phyloP scores from a whole-genome alignment of 2,888 invertebrate species.

The Euclidia mi region DNA sequence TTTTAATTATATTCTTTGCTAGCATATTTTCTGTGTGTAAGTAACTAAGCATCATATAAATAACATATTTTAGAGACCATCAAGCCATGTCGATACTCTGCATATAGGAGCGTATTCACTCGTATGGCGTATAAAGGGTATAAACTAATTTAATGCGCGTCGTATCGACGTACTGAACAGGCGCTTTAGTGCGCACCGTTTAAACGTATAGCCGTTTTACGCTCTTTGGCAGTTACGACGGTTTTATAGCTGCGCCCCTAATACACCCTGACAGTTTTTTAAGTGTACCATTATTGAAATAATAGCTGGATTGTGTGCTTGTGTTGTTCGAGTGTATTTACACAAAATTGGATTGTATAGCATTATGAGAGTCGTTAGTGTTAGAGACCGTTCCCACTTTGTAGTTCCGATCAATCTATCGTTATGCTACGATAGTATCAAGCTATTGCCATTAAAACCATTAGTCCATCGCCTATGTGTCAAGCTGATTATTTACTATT shows the following conservation, averaged over 20 bases:
- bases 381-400: no score
- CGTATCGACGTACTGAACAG: constrained; percentile 52
- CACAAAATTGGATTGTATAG: no score
- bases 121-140: constrained; percentile 29
- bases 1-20: no score
- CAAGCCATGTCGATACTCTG: constrained; percentile 27
- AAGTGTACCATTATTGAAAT: constrained; percentile 27
- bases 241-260: constrained; percentile 55
- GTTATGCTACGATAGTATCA: no score
- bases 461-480: no score
- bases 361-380: no score
- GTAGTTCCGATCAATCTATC: no score
- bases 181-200: constrained; percentile 65
- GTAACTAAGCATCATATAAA: neutral
- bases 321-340: no score
- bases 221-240: constrained; percentile 49
- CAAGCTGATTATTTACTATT: no score
- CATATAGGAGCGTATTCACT: constrained; percentile 1
- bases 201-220: constrained; percentile 72
- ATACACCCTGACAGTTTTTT: constrained; percentile 52
- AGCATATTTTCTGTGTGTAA: no score
- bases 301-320: neutral
- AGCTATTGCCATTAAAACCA: no score
- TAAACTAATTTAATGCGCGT: constrained; percentile 67
- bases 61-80: constrained; percentile 36